Percentiles rank a stretch among this genome's conserved stretches.
These are phyloP conservation scores for Drusus annulatus DNA, from an alignment of 1,140 invertebrate species.

Conservation along the genomic window DNA sequence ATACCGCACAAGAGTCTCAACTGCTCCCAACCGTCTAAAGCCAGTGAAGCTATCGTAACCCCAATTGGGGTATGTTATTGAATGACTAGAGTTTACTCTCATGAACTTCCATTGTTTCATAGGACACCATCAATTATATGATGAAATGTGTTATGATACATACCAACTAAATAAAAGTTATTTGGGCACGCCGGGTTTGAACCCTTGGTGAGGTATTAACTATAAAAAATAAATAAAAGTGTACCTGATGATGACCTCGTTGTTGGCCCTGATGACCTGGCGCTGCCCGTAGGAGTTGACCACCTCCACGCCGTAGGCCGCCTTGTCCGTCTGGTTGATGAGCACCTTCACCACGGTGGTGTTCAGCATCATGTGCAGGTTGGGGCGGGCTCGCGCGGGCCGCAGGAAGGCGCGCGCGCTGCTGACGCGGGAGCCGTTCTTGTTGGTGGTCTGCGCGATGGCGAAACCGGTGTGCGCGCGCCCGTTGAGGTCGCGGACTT, in stretches of 20 bases:
- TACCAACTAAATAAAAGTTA: too few relatives aligned
- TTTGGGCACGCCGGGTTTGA: too few relatives aligned
- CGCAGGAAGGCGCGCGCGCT: constrained; percentile 87
- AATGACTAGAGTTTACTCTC: too few relatives aligned
- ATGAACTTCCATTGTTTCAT: too few relatives aligned
- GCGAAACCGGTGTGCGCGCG: constrained; percentile 89
- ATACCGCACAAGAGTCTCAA: too few relatives aligned
- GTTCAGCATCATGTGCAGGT: constrained; percentile 80
- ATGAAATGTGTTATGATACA: too few relatives aligned
- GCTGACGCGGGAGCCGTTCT: constrained; percentile 77
- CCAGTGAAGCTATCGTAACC: too few relatives aligned
- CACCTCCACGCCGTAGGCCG: constrained; percentile 72
- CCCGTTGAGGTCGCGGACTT: constrained; percentile 87
- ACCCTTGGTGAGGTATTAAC: too few relatives aligned
- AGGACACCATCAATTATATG: too few relatives aligned
- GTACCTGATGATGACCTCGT: constrained; percentile 78
- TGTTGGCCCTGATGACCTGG: constrained; percentile 73
- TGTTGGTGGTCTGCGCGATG: constrained; percentile 88
- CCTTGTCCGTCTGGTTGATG: constrained; percentile 70
- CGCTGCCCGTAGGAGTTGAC: constrained; percentile 75
- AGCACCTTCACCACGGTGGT: constrained; percentile 75
- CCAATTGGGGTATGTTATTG: too few relatives aligned
- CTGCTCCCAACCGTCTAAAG: too few relatives aligned
- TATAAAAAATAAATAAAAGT: too few relatives aligned
- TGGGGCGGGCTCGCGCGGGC: constrained; percentile 82